Evolutionary conservation across 2,797 vertebrate genomes (phyloP).

Genomic region (Miichthys miiuy): DNA sequence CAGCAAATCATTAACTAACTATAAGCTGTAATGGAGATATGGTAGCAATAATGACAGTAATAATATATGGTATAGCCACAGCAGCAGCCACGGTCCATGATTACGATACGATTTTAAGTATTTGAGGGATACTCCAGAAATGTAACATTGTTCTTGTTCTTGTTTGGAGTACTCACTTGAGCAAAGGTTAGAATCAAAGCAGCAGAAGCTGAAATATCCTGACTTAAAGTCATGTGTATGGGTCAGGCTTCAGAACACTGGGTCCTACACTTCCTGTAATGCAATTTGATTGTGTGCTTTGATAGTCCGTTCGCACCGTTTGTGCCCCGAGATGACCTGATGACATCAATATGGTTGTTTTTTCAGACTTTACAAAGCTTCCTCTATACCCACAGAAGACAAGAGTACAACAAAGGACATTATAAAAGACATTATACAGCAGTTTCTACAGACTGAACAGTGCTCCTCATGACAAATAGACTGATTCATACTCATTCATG

Average conservation of each 20-base stretch:
- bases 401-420: too few relatives aligned
- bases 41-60: too few relatives aligned
- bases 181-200: neutral
- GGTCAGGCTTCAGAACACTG: neutral
- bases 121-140: neutral
- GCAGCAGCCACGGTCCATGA: too few relatives aligned
- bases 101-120: too few relatives aligned
- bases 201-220: neutral
- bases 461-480: neutral
- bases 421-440: neutral
- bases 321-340: neutral
- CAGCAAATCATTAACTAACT: too few relatives aligned
- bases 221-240: neutral
- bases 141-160: neutral
- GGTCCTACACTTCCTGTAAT: neutral
- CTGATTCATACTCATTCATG: slow-evolving; percentile 16
- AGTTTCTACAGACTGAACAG: neutral
- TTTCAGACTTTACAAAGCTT: neutral
- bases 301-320: neutral
- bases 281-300: neutral
- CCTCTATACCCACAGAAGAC: neutral
- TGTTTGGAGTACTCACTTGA: neutral
- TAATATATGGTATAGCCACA: too few relatives aligned
- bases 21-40: too few relatives aligned
- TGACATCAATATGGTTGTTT: neutral